Base-by-base conservation (phyloP, 2,888 invertebrate species). In the Agonopterix heracliana region DNA sequence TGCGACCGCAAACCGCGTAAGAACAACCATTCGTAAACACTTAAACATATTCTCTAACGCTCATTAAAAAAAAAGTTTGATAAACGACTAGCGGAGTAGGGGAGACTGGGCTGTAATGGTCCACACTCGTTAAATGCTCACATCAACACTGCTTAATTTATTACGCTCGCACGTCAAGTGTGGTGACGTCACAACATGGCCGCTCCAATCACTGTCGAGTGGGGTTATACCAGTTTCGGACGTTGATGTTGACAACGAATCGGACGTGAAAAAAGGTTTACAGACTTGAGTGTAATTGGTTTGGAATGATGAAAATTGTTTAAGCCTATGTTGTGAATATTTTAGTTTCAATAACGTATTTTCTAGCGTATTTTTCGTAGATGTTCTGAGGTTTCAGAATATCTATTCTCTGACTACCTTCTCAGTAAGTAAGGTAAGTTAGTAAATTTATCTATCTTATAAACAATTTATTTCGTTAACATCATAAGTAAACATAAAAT, bases 161-260 rank as follows among this genome's bases (percentile, higher is more conserved):
- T 41, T 38, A 14, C 62, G 59, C 55, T 54, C 49, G 61, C 56
- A 56, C 50, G 57, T 57, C 61, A 26, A 26, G 62, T 57, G 62
- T 57, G 51, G 52, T 70, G 69, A 73, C 71, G 69, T 73, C 64
- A 66, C 69, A 64, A 67, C 64, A 71, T 67, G 68, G 69, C 66
- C 53, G 62, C 63, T 57, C 62, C 63, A 41, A 47, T 47, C 47
- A 47, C 47, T 41, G 47, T 34, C 47, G 41, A 34, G 47, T 35
- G 45, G 14, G 11, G 14, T 7, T 45, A 8, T 34, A 35, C 44
- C 26, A 13, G 42, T 13, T 42, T 42, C 3, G 41, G 26, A 26
- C 26, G 26, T 26, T 2, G 26, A 26, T 26, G 26, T 26, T 26
- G 26, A 26, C 26, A 26, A 26, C 26, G 38, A n/a, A 38, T 38